Evolutionary conservation across 2,888 invertebrate genomes (phyloP), one percentile per base, ranked within the genome.

Genomic region (Bruchidius siliquastri): DNA sequence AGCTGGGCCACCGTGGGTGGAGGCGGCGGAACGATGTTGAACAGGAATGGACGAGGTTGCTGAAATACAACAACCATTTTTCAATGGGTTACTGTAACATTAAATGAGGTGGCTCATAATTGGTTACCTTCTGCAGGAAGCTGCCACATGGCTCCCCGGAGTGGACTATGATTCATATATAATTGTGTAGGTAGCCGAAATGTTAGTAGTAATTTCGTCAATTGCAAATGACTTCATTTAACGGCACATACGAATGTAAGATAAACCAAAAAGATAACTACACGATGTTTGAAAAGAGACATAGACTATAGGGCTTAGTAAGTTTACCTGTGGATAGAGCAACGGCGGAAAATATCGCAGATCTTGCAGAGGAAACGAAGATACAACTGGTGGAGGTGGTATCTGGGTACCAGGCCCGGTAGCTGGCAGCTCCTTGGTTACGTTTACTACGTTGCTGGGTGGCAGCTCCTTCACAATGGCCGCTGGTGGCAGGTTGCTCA

Each of bases 21-120:
- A n/a, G 77, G 72, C 73, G 76, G 76, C 20, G 80, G 80, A 21
- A 79, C 77, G 20, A 81, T 75, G 70, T 79, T 80, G 30, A 78
- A 79, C 18, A 80, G 22, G 71, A 78, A 79, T 22, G 80, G 79
- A 22, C 79, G 71, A 3, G 79, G 79, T 70, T 77, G 78, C 18
- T 80, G 81, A 73, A 49, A 49, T 8, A 13, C 3, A 49, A 49
- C 2, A 26, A n/a, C n/a, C n/a, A n/a, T n/a, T n/a, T n/a, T n/a
- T n/a, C n/a, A n/a, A n/a, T n/a, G n/a, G n/a, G n/a, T n/a, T n/a
- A n/a, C n/a, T n/a, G n/a, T n/a, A n/a, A n/a, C n/a, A n/a, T n/a
- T n/a, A n/a, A n/a, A n/a, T n/a, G n/a, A n/a, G n/a, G n/a, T n/a
- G n/a, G n/a, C n/a, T n/a, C n/a, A n/a, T n/a, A n/a, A n/a, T n/a